Base-by-base conservation (phyloP, 2,888 invertebrate genomes). In the Trachelus tabidus region DNA sequence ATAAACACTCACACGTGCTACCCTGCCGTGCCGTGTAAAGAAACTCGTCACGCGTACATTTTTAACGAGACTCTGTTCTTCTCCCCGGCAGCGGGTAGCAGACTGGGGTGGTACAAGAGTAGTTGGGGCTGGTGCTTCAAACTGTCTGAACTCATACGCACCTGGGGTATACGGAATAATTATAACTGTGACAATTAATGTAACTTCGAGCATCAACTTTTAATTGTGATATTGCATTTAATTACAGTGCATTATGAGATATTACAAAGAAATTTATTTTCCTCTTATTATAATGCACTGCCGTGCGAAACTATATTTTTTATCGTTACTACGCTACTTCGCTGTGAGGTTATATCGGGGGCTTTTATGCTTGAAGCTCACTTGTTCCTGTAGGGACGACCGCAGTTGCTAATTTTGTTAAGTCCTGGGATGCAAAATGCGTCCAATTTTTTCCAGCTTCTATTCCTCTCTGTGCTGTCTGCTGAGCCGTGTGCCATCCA, bases 21-120 rank as follows among this genome's bases (percentile, higher is more conserved):
- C 80, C 80, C 79, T 84, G 83, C 83, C 82, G 82, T 83, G 82
- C 79, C 84, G 81, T 76, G 81, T 81, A 84, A 87, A 86, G 83
- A 83, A 86, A 79, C 83, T 87, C 83, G 85, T 87, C 86, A 86
- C 85, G 84, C 86, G 85, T 87, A 81, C 86, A 84, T 87, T 87
- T 87, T 87, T 87, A 87, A 87, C 84, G 87, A 87, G 86, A 79
- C 81, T 81, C 75, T 83, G 83, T 80, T 79, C 78, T 79, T 76
- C 76, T 79, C 76, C 68, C 68, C 75, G 15, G 12, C 56, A 23
- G 12, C 31, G 31, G 31, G 71, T 31, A 56, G 56, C 56, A 56
- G 56, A 56, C 56, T 56, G 23, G 56, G 23, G 31, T 9, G 71
- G 12, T 12, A 30, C 30, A 31, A 30, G 34, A 31, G 34, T 71